phyloP scores from a whole-genome alignment of 2,113 vertebrate species.

The Natator depressus region DNA sequence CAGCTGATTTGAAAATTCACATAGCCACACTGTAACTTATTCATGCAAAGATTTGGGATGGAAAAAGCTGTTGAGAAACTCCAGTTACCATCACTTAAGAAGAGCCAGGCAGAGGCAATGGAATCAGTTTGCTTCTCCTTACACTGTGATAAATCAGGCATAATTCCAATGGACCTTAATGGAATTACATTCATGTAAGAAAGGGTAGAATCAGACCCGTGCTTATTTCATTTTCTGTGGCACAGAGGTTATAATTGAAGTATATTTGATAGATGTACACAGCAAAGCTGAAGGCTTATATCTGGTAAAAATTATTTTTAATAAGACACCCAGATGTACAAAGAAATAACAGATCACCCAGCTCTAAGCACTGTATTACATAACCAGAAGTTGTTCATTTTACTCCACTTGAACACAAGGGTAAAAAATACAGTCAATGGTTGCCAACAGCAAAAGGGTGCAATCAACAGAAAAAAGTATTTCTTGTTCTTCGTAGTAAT shows the following conservation, averaged over 20 bases:
- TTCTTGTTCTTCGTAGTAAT: neutral
- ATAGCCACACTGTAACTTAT: neutral
- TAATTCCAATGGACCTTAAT: neutral
- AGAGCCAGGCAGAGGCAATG: neutral
- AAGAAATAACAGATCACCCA: neutral
- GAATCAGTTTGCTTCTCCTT: neutral
- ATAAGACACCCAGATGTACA: neutral
- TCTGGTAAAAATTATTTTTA: neutral
- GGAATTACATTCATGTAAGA: neutral
- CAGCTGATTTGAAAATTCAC: neutral
- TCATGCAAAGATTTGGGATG: neutral
- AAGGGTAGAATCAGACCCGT: neutral
- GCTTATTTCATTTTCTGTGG: neutral
- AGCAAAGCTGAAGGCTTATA: neutral
- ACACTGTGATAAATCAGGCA: neutral
- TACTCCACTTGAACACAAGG: neutral
- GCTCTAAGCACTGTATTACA: neutral
- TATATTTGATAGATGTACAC: neutral
- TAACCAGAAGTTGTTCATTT: neutral
- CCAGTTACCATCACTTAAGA: neutral
- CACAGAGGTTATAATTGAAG: conserved; percentile 13
- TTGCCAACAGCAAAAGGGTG: neutral
- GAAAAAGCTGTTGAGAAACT: neutral
- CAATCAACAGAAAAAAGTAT: neutral
- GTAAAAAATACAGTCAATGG: neutral